Percentiles rank a stretch among this genome's conserved stretches.
These are phyloP conservation scores for Dendrolimus houi DNA, from an alignment of 2,888 invertebrate genomes.

Conservation along the genomic window DNA sequence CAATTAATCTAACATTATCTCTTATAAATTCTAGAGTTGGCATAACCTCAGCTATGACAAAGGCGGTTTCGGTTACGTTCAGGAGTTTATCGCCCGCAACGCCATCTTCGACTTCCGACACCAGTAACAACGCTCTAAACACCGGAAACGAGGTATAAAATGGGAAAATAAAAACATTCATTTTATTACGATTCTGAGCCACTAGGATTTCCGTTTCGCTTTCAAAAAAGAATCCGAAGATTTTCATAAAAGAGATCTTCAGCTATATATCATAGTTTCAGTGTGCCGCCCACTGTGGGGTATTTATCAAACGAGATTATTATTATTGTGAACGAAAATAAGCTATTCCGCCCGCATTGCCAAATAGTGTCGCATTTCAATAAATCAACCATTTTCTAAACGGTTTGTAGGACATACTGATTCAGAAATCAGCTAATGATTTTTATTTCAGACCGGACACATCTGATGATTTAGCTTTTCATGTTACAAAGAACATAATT, in stretches of 20 bases:
- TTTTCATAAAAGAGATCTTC: slow-evolving; percentile 25
- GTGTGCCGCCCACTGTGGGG: slow-evolving; percentile 28
- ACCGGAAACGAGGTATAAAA: neutral
- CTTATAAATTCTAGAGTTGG: neutral
- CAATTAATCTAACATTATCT: neutral
- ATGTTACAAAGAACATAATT: too few relatives aligned
- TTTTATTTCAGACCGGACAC: neutral
- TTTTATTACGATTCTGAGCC: neutral
- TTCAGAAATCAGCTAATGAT: neutral
- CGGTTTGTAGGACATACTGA: slow-evolving; percentile 25
- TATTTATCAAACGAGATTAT: slow-evolving; percentile 44
- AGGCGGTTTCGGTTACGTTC: neutral
- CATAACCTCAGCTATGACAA: neutral
- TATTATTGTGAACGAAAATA: slow-evolving; percentile 50
- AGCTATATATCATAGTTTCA: slow-evolving; percentile 41
- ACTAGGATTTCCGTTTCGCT: slow-evolving; percentile 7
- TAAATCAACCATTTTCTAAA: slow-evolving; percentile 45
- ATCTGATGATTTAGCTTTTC: too few relatives aligned
- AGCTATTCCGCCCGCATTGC: slow-evolving; percentile 39
- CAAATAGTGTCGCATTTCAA: slow-evolving; percentile 43
- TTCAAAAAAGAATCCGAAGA: slow-evolving; percentile 19
- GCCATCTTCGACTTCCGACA: neutral
- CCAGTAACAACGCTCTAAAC: neutral
- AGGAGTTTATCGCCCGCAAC: neutral
- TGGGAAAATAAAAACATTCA: neutral